Evolutionary conservation across 2,888 invertebrate genomes (phyloP).

Genomic region (Hymenopus coronatus): DNA sequence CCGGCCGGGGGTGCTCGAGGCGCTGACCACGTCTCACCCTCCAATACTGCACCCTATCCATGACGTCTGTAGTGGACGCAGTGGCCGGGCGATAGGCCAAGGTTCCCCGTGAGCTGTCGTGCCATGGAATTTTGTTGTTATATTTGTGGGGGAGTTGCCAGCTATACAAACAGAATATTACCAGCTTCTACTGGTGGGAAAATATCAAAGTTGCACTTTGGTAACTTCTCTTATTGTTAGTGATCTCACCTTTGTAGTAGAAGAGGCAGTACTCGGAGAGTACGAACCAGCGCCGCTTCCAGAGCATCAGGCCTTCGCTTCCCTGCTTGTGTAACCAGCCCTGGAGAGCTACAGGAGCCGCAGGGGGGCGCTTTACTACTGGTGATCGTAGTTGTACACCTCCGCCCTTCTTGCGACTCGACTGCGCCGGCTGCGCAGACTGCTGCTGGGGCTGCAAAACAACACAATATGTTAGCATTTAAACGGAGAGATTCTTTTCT

Average conservation of each 20-base stretch:
- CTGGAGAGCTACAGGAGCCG: constrained; percentile 79
- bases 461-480: background rate
- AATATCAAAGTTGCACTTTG: no score
- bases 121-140: no score
- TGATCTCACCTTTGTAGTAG: constrained; percentile 81
- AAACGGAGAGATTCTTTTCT: background rate
- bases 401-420: constrained; percentile 38
- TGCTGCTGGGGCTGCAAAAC: background rate
- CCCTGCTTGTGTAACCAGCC: constrained; percentile 93
- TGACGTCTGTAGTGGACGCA: no score
- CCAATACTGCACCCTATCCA: no score
- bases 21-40: no score
- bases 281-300: constrained; percentile 95
- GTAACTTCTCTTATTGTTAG: no score
- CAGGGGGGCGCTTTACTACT: constrained; percentile 76
- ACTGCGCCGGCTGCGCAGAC: background rate
- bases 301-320: constrained; percentile 87
- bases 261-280: constrained; percentile 90
- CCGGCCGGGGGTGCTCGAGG: no score
- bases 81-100: no score
- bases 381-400: constrained; percentile 72
- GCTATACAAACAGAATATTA: no score
- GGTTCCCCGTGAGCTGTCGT: no score
- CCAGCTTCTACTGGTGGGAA: no score
- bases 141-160: no score